Conservation (phyloP, 2,113 vertebrate genomes). For the Ariopsis seemanni region DNA sequence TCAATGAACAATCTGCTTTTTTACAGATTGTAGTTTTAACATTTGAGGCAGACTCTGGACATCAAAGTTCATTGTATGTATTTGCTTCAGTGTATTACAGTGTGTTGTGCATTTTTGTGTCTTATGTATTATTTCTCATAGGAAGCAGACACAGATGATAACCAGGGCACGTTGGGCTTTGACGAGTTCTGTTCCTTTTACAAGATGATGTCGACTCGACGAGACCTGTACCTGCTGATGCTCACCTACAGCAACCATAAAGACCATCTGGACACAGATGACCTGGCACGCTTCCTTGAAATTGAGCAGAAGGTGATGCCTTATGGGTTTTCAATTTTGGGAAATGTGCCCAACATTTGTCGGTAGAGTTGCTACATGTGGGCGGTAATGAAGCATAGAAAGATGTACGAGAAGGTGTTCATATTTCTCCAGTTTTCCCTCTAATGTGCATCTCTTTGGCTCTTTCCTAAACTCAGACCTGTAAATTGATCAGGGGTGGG, state of each 20-base stretch:
- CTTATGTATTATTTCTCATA: conserved; percentile 49
- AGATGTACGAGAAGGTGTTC: not conserved
- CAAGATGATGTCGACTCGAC: conserved; percentile 96
- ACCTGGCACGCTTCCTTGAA: conserved; percentile 87
- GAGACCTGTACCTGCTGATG: conserved; percentile 95
- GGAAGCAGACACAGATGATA: conserved; percentile 96
- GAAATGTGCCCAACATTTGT: not conserved
- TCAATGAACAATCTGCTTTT: not conserved
- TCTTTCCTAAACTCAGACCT: conserved; percentile 3
- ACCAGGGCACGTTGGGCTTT: conserved; percentile 88
- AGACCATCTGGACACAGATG: conserved; percentile 81
- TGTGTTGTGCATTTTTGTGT: not conserved
- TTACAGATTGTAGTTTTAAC: not conserved
- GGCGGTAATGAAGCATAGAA: not conserved
- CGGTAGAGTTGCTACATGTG: not conserved
- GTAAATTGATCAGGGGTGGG: not conserved
- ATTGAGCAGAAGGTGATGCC: conserved; percentile 87
- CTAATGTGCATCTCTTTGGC: not conserved
- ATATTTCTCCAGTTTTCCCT: not conserved
- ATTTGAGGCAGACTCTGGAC: too few species aligned
- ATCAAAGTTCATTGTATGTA: not conserved
- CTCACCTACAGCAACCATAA: conserved; percentile 96
- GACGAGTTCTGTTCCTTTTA: conserved; percentile 98
- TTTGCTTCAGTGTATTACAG: not conserved
- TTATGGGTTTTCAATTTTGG: not conserved